Evolutionary conservation across 2,888 invertebrate species (phyloP), one percentile per base, ranked within the genome.

Genomic region (Acleris holmiana): DNA sequence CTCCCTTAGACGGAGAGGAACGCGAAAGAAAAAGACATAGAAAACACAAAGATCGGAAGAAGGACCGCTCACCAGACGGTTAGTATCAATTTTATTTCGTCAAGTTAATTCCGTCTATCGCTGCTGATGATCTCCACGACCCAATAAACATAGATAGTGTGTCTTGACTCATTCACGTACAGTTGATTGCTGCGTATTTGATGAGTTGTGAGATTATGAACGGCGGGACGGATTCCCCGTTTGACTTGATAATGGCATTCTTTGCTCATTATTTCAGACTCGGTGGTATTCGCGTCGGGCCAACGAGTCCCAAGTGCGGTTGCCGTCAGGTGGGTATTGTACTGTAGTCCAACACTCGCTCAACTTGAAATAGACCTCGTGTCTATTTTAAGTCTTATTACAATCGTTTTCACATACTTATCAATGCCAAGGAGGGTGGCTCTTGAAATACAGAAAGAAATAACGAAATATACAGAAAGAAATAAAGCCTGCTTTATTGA

Each of bases 61-160:
- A 86, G 76, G 89, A 91, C 60, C 89, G 90, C 62, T 94, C 94
- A 21, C 93, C 93, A 68, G 94, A 94, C 79, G 94, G 94, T 94
- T 85, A 91, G 93, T 90, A 82, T 47, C 67, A 69, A 66, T 74
- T 67, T 63, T 62, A 56, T 68, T 66, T 61, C 66, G 59, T 71
- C 72, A 65, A 66, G 69, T 63, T 61, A 71, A 74, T 69, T 73
- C 73, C 83, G 85, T 84, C 76, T 69, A 68, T 65, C 70, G 68
- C 78, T 73, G 69, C 73, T 85, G 75, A 83, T 86, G 78, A 86
- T 83, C 82, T 84, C 76, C 56, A 35, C 25, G 63, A 49, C 8
- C 21, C 17, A 7, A 41, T 44, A 10, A 48, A 10, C 44, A 50
- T 21, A 18, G 1, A n/a, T 15, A 7, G n/a, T 15, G n/a, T 49